phyloP scores from a whole-genome alignment of 2,113 vertebrate genomes.

The Mola mola region DNA sequence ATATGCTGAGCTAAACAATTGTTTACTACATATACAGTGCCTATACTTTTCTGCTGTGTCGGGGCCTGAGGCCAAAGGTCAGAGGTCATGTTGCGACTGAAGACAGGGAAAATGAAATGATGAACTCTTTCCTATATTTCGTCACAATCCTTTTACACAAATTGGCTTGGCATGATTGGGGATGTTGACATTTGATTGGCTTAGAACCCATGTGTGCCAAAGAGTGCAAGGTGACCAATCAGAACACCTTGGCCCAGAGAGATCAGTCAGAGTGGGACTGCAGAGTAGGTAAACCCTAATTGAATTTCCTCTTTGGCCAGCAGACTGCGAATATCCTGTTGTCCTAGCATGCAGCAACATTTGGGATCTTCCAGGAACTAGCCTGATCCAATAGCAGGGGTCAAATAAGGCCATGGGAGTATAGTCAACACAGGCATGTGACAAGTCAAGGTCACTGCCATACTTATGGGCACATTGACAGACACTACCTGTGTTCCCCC shows the following conservation, averaged over 20 bases:
- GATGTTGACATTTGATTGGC: constrained; percentile 47
- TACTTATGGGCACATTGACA: constrained; percentile 18
- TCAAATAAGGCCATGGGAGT: constrained; percentile 19
- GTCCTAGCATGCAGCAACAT: background rate
- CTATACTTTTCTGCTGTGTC: no score
- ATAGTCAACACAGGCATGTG: background rate
- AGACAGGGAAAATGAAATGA: constrained; percentile 3
- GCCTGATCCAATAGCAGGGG: constrained; percentile 36
- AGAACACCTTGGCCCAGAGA: background rate
- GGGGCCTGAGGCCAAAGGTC: background rate
- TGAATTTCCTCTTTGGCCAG: constrained; percentile 43
- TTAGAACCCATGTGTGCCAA: constrained; percentile 19
- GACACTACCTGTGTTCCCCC: no score
- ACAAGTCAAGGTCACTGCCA: constrained; percentile 15
- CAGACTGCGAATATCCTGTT: constrained; percentile 37
- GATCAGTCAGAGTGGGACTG: constrained; percentile 20
- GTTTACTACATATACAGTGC: no score
- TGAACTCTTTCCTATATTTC: background rate
- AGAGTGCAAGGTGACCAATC: background rate
- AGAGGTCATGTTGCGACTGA: background rate
- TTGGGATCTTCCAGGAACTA: constrained; percentile 31
- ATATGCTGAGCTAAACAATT: background rate
- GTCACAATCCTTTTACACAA: constrained; percentile 23
- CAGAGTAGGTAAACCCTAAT: constrained; percentile 36
- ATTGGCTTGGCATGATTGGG: constrained; percentile 35